Evolutionary conservation across 2,888 invertebrate species (phyloP).

Genomic region (Gymnoscelis rufifasciata): DNA sequence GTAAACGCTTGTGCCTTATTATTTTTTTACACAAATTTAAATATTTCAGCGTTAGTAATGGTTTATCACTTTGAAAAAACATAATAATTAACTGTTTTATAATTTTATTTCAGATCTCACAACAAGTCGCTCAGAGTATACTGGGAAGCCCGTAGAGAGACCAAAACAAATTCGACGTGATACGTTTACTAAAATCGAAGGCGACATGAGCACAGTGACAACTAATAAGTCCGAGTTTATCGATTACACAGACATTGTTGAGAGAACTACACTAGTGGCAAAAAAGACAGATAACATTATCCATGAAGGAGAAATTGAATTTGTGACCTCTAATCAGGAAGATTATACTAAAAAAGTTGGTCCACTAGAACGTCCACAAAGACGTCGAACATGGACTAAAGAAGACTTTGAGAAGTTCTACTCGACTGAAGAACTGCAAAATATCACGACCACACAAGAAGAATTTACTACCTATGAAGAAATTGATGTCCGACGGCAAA

Average conservation of each 20-base stretch:
- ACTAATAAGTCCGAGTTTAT: constrained; percentile 83
- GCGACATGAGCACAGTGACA: constrained; percentile 84
- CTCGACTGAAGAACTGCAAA: constrained; percentile 75
- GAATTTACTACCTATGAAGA: constrained; percentile 81
- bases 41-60: too few relatives aligned
- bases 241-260: constrained; percentile 78
- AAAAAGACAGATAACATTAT: constrained; percentile 83
- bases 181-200: constrained; percentile 88
- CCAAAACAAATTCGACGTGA: constrained; percentile 83
- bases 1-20: too few relatives aligned
- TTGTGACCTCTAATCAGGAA: constrained; percentile 81
- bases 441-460: constrained; percentile 83
- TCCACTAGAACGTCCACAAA: constrained; percentile 77
- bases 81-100: not conserved
- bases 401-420: constrained; percentile 85
- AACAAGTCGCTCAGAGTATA: constrained; percentile 84
- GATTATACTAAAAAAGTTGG: constrained; percentile 81
- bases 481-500: constrained; percentile 69
- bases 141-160: constrained; percentile 82
- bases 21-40: too few relatives aligned
- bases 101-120: constrained; percentile 80
- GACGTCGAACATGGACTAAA: constrained; percentile 85
- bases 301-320: constrained; percentile 83
- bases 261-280: constrained; percentile 79
- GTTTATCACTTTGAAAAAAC: too few relatives aligned